Base-by-base conservation (phyloP, 1,140 invertebrate species). In the Danaus plexippus region DNA sequence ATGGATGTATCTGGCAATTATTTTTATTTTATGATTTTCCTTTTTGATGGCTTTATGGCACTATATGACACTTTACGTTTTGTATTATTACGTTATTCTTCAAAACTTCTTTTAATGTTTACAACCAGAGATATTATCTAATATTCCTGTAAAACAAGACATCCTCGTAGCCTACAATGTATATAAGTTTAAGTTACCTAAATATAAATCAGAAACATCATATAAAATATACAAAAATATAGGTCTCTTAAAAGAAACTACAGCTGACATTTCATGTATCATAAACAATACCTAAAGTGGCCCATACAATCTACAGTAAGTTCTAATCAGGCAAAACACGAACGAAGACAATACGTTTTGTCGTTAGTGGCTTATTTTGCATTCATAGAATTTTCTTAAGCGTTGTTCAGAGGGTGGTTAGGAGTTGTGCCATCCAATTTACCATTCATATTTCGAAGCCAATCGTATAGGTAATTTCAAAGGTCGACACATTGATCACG, bases 301-400 rank as follows among this genome's bases (percentile, higher is more conserved):
- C 67, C 59, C 59, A 63, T 62, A 67, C 64, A 71, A 73, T 68
- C 54, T 70, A 75, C 71, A 73, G 66, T 71, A 77, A 67, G 67
- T 73, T 71, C 73, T 77, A 83, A 80, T 80, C 75, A 81, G 61
- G 70, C 65, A 63, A 68, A 70, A 80, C 73, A 77, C 71, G 75
- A 76, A 75, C 66, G 43, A 57, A 75, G 66, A 71, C 71, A 78
- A 77, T 80, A 73, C 63, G 60, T 75, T 74, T 69, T 62, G 74
- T 80, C 80, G 78, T 78, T 83, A 78, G 74, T 68, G 53, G 67
- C 77, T 83, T 83, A 85, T 85, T 85, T 79, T 83, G 78, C 80
- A 85, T 85, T 85, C 82, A 85, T 85, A 77, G 82, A 83, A 85
- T 83, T 75, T 83, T 80, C 77, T 83, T 83, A 81, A 78, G 74